Evolutionary conservation across 2,888 invertebrate genomes (phyloP).

Genomic region (Palloptera scutellata): DNA sequence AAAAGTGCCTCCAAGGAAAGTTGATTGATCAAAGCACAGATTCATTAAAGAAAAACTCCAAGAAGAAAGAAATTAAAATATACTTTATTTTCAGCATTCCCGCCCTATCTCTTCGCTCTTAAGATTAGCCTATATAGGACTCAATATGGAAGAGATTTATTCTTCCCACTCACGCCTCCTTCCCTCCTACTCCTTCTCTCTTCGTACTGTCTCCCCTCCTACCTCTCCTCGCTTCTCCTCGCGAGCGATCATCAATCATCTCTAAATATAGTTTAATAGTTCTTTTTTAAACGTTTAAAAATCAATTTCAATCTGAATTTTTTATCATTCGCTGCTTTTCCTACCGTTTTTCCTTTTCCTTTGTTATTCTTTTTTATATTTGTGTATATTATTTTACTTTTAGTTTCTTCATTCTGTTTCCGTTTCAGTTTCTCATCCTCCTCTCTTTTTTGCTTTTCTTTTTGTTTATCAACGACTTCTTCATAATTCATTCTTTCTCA

Average conservation of each 20-base stretch:
- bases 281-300: slow-evolving; percentile 48
- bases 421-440: slow-evolving; percentile 8
- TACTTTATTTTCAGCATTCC: too few species aligned
- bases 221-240: background rate
- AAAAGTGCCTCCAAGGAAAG: too few species aligned
- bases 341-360: slow-evolving; percentile 1
- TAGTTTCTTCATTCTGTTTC: slow-evolving; percentile 10
- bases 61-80: too few species aligned
- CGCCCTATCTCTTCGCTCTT: too few species aligned
- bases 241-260: background rate
- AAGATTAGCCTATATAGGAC: too few species aligned
- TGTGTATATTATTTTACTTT: slow-evolving; percentile 10
- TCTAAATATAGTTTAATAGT: background rate
- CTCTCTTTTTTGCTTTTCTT: slow-evolving; percentile 4
- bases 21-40: too few species aligned
- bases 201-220: background rate
- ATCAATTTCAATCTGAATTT: slow-evolving; percentile 51
- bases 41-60: too few species aligned
- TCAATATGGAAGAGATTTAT: too few species aligned
- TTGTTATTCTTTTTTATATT: slow-evolving; percentile 3
- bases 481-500: slow-evolving; percentile 39
- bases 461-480: background rate
- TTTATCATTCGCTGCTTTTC: background rate
- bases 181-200: background rate
- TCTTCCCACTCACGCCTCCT: background rate